A percentile compares a stretch with the other conserved stretches of the same genome.
These are phyloP conservation scores for Volucella bombylans DNA, from an alignment of 2,888 invertebrate species.

Conservation along the genomic window DNA sequence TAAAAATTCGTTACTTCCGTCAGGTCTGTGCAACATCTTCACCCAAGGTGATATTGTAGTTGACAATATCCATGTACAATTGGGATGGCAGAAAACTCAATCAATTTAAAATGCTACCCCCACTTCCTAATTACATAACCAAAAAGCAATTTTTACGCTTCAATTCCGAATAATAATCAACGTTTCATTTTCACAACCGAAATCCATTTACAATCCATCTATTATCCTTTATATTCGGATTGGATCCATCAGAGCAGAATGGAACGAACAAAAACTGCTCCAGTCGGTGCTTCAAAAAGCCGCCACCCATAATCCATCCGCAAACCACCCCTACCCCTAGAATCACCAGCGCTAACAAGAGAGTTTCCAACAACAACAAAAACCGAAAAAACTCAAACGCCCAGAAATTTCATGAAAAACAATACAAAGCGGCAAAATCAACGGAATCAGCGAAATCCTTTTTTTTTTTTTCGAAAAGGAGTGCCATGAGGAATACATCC, in stretches of 20 bases:
- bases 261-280: constrained; percentile 6
- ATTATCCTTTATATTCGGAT: constrained; percentile 61
- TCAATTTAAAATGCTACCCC: not conserved
- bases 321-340: not conserved
- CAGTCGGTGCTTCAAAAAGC: not conserved
- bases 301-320: constrained; percentile 10
- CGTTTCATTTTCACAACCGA: constrained; percentile 56
- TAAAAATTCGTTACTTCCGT: no score
- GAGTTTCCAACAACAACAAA: not conserved
- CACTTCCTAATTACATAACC: constrained; percentile 50
- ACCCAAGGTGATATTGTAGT: no score
- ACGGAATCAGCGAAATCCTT: constrained; percentile 50
- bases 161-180: constrained; percentile 58
- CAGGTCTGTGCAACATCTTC: no score
- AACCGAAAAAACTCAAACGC: constrained; percentile 50
- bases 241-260: constrained; percentile 48
- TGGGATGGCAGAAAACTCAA: constrained; percentile 31
- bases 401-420: constrained; percentile 60
- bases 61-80: no score
- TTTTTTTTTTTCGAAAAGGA: constrained; percentile 6
- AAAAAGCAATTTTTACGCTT: constrained; percentile 62
- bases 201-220: constrained; percentile 59
- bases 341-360: constrained; percentile 5
- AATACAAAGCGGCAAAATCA: constrained; percentile 49
- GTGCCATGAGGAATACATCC: constrained; percentile 24